A percentile compares a stretch with the other conserved stretches of the same genome.
Conservation (phyloP, 2,888 invertebrate genomes). For the Caenorhabditis angaria region DNA sequence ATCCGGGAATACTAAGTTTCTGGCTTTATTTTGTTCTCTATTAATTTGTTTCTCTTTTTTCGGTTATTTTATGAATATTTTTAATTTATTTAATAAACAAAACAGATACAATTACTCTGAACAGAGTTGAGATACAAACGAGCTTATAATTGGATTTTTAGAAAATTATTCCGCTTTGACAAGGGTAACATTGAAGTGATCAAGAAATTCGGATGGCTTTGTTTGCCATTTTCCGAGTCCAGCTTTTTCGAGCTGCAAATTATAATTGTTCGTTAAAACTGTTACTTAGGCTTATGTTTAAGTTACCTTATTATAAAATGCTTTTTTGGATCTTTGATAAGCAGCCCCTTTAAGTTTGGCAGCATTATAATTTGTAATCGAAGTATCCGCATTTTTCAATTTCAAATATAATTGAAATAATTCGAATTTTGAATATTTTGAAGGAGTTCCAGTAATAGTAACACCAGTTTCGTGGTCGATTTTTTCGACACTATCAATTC, state of each 20-base stretch:
- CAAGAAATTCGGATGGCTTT: conserved; percentile 38
- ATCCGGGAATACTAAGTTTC: too few relatives aligned
- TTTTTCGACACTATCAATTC: conserved; percentile 15
- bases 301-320: conserved; percentile 43
- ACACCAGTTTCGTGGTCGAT: conserved; percentile 30
- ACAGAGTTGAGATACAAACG: too few relatives aligned
- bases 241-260: conserved; percentile 36
- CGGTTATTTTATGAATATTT: too few relatives aligned
- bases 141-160: too few relatives aligned
- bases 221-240: conserved; percentile 51
- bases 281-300: not conserved
- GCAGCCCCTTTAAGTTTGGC: conserved; percentile 29
- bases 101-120: too few relatives aligned
- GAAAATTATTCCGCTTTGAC: not conserved
- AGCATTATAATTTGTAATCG: conserved; percentile 20
- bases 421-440: conserved; percentile 30
- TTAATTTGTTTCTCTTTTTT: too few relatives aligned
- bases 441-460: conserved; percentile 25
- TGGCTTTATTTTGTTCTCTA: too few relatives aligned
- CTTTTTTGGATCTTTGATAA: conserved; percentile 44
- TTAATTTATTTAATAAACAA: too few relatives aligned
- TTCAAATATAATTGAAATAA: conserved; percentile 28
- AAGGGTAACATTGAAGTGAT: conserved; percentile 28
- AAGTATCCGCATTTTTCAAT: not conserved
- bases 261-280: not conserved